phyloP scores from a whole-genome alignment of 2,797 vertebrate genomes.

The Silurus lanzhouensis region DNA sequence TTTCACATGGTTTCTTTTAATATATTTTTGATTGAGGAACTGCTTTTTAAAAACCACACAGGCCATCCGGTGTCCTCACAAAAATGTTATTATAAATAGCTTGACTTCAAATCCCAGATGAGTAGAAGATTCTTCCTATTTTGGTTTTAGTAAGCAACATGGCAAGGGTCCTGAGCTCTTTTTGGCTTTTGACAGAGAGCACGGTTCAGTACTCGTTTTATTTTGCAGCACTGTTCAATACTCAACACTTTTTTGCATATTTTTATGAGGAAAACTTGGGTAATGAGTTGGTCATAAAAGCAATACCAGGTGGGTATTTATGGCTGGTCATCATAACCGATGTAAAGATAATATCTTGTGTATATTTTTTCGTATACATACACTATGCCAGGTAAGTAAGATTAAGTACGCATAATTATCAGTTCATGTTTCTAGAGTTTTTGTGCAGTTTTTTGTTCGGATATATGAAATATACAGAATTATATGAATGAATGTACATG shows the following conservation, averaged over 20 bases:
- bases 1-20: conserved; percentile 30
- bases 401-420: not conserved
- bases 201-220: conserved; percentile 8
- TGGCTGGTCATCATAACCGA: too few relatives aligned
- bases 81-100: conserved; percentile 57
- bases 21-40: conserved; percentile 36
- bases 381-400: not conserved
- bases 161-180: conserved; percentile 22
- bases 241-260: not conserved
- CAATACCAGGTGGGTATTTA: conserved; percentile 33
- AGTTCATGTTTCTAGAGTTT: not conserved
- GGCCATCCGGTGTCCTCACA: conserved; percentile 34
- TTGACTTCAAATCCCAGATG: conserved; percentile 51
- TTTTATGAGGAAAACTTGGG: not conserved
- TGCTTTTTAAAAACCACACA: conserved; percentile 35
- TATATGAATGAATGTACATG: not conserved
- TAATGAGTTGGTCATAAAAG: conserved; percentile 16
- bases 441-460: not conserved
- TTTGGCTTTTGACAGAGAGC: conserved; percentile 25
- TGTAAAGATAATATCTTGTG: too few relatives aligned
- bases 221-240: conserved; percentile 21
- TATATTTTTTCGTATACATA: not conserved
- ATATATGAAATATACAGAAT: not conserved
- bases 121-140: conserved; percentile 57
- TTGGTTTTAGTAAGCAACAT: conserved; percentile 48